Percentiles rank a stretch among this genome's conserved stretches.
Evolutionary conservation across 2,888 invertebrate species (phyloP).

Genomic region (Leptopilina syphax): DNA sequence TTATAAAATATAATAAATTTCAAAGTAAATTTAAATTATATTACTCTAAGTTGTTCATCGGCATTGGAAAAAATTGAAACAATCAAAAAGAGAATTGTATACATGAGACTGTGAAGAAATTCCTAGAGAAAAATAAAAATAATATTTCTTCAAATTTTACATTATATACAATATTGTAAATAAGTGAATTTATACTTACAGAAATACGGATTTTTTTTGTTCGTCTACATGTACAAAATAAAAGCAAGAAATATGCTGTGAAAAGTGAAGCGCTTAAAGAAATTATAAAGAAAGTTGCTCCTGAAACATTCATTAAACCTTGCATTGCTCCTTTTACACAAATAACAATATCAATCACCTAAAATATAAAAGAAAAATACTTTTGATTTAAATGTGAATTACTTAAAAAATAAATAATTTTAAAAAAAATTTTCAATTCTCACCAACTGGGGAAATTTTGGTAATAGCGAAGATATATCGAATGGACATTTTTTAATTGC

Average conservation of each 20-base stretch:
- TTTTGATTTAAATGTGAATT: no score
- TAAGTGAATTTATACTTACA: not conserved
- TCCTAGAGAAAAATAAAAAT: not conserved
- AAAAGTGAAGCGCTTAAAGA: conserved; percentile 19
- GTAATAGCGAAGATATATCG: not conserved
- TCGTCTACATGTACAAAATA: not conserved
- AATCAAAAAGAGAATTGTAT: not conserved
- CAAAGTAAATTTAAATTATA: no score
- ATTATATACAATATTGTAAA: no score
- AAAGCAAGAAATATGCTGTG: conserved; percentile 15
- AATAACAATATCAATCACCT: not conserved
- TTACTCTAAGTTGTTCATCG: not conserved
- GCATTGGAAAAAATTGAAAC: not conserved
- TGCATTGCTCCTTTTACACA: conserved; percentile 8
- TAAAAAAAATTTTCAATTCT: not conserved
- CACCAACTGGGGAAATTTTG: conserved; percentile 12
- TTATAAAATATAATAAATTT: no score
- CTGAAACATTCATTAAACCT: not conserved
- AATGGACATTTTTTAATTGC: not conserved
- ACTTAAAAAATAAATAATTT: no score
- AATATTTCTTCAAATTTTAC: not conserved
- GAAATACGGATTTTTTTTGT: not conserved
- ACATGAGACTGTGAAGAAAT: conserved; percentile 10
- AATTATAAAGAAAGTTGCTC: conserved; percentile 12
- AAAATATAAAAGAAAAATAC: not conserved